Evolutionary conservation across 2,888 invertebrate species (phyloP).

Genomic region (Hipparchia sbordonii): DNA sequence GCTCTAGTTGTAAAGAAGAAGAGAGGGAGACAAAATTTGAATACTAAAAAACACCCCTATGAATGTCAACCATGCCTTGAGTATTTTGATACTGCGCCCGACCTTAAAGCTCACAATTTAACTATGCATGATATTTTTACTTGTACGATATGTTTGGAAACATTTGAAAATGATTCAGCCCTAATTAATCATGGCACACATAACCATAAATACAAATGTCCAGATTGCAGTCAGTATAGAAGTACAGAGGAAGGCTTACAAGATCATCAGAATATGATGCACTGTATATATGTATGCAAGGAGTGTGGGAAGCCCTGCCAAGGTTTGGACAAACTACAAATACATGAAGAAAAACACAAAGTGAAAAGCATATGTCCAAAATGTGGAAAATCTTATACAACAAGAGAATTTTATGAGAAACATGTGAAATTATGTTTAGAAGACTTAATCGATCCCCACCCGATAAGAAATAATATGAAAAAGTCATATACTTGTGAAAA

Average conservation of each 20-base stretch:
- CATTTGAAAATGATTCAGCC: constrained; percentile 47
- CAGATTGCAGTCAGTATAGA: constrained; percentile 52
- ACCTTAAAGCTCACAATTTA: constrained; percentile 56
- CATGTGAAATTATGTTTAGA: constrained; percentile 68
- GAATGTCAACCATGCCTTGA: constrained; percentile 55
- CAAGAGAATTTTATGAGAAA: constrained; percentile 63
- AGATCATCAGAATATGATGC: constrained; percentile 54
- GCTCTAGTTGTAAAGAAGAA: constrained; percentile 52
- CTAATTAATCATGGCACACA: constrained; percentile 50
- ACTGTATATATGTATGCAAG: constrained; percentile 59
- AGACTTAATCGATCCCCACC: constrained; percentile 65
- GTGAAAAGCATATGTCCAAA: constrained; percentile 64
- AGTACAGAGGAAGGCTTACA: constrained; percentile 55
- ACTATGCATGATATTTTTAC: constrained; percentile 52
- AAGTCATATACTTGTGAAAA: constrained; percentile 60
- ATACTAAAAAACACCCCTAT: constrained; percentile 35
- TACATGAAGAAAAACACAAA: constrained; percentile 67
- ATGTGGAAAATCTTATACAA: constrained; percentile 67
- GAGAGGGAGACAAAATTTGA: constrained; percentile 33
- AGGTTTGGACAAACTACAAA: constrained; percentile 57
- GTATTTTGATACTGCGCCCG: constrained; percentile 46
- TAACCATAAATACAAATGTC: constrained; percentile 53
- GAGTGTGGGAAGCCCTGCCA: constrained; percentile 66
- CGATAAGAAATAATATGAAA: constrained; percentile 58
- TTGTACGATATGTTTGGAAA: constrained; percentile 59